These are phyloP conservation scores for Antrozous pallidus DNA, from an alignment of 2,797 vertebrate genomes.

Conservation along the genomic window DNA sequence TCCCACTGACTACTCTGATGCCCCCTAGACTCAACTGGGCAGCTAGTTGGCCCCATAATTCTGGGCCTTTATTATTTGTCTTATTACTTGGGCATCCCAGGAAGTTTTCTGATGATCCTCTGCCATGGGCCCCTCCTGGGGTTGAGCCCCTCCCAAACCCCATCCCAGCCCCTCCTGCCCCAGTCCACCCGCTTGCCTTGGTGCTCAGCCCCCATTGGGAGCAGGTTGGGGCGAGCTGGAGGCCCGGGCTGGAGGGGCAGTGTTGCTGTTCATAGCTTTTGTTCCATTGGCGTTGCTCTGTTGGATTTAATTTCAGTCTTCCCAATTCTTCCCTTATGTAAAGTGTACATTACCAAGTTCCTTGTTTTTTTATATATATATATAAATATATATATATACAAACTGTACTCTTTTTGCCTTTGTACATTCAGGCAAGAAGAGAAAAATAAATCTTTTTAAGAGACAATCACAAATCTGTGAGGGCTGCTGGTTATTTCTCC, in stretches of 20 bases:
- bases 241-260: constrained; percentile 61
- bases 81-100: constrained; percentile 63
- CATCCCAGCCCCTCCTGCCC: constrained; percentile 78
- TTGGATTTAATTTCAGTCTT: constrained; percentile 85
- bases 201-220: constrained; percentile 67
- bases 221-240: constrained; percentile 71
- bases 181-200: constrained; percentile 73
- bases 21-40: constrained; percentile 64
- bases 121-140: constrained; percentile 55
- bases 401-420: constrained; percentile 91
- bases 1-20: constrained; percentile 57
- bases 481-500: constrained; percentile 84
- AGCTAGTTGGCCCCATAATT: constrained; percentile 66
- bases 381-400: constrained; percentile 81
- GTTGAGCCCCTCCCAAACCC: constrained; percentile 58
- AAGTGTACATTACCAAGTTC: constrained; percentile 98
- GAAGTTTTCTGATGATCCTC: constrained; percentile 50
- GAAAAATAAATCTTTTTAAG: constrained; percentile 99
- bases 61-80: constrained; percentile 63
- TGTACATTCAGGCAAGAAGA: constrained; percentile 96
- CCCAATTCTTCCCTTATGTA: constrained; percentile 93
- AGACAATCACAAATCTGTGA: constrained; percentile 94
- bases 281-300: constrained; percentile 82
- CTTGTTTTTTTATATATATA: constrained; percentile 92
- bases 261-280: constrained; percentile 79